Evolutionary conservation across 92 coral and sea anemone species (phyloP), one percentile per base, ranked within the genome.

Genomic region (Parazoanthus atlanticus): DNA sequence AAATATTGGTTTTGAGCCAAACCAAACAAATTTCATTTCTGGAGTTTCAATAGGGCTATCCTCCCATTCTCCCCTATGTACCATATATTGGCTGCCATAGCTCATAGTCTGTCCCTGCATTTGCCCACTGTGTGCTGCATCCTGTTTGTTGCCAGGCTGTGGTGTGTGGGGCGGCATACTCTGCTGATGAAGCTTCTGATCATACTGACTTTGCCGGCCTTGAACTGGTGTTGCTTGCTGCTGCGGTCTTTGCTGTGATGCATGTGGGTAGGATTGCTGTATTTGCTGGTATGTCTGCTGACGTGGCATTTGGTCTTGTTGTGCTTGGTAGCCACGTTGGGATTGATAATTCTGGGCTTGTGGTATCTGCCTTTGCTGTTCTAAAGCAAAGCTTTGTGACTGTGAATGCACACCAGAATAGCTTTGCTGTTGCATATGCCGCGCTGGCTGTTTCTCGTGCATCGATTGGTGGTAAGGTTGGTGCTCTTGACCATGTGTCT

Each of bases 201-300:
- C 87, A 84, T 84, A 84, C 21, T 84, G 87, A 41, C 8, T 69
- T 32, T 84, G 78, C 54, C 87, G 40, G 3, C 78, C 78, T 17
- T 84, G 87, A 46, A 31, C n/a, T 43, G 78, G 28, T 15, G 56
- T 46, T 84, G 54, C 41, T 41, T 69, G 76, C 78, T 15, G 87
- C 8, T 84, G 87, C 0, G 78, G 17, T 69, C 67, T 70, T 29
- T 84, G 78, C 38, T 70, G 78, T 28, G 76, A 49, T 28, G 78
- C 17, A 70, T 84, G 87, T 9, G 72, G 46, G 74, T 74, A 76
- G 11, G 89, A 75, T 5, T 64, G 81, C 46, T 74, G 82, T 15
- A 77, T 49, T 25, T 86, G 89, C n/a, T 88, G 93, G 89, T 79
- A 91, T 25, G 74, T 72, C 76, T 88, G 93, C 84, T 91, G 91